Percentiles rank a stretch among this genome's conserved stretches.
These are phyloP conservation scores for Perithous albicinctus DNA, from an alignment of 2,888 invertebrate genomes.

Conservation along the genomic window DNA sequence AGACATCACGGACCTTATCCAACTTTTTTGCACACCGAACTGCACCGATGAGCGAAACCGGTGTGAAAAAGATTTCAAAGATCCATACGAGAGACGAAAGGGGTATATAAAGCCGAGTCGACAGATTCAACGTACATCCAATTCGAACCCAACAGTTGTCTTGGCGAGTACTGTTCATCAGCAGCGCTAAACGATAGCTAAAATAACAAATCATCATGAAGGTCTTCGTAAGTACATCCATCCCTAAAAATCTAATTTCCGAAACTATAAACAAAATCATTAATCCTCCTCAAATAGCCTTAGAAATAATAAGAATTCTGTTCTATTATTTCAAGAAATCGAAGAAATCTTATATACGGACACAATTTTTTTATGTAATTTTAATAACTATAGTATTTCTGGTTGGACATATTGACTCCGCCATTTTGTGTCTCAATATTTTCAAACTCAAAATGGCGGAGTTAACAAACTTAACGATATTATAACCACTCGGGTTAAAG, in stretches of 20 bases:
- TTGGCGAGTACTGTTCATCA: slow-evolving; percentile 78
- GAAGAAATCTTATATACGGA: too few species aligned
- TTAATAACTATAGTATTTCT: not conserved
- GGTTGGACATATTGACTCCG: not conserved
- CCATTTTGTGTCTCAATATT: not conserved
- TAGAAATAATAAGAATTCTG: too few species aligned
- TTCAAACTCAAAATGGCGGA: not conserved
- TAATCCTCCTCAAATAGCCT: too few species aligned
- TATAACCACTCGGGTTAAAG: too few species aligned
- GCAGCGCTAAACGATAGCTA: slow-evolving; percentile 76
- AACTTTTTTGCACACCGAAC: too few species aligned
- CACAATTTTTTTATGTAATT: too few species aligned
- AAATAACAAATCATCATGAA: slow-evolving; percentile 73
- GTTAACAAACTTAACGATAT: not conserved
- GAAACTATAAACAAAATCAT: not conserved
- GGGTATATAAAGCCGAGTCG: slow-evolving; percentile 75
- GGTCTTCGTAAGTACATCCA: slow-evolving; percentile 74
- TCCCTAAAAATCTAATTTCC: not conserved
- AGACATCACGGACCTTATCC: slow-evolving; percentile 60
- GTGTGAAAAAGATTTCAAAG: slow-evolving; percentile 40
- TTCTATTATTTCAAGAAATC: too few species aligned
- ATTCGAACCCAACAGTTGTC: slow-evolving; percentile 73
- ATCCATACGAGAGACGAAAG: slow-evolving; percentile 52
- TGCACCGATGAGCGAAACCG: slow-evolving; percentile 56
- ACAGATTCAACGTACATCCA: slow-evolving; percentile 65